phyloP scores from a whole-genome alignment of 2,113 vertebrate genomes.

The Phrynosoma platyrhinos region DNA sequence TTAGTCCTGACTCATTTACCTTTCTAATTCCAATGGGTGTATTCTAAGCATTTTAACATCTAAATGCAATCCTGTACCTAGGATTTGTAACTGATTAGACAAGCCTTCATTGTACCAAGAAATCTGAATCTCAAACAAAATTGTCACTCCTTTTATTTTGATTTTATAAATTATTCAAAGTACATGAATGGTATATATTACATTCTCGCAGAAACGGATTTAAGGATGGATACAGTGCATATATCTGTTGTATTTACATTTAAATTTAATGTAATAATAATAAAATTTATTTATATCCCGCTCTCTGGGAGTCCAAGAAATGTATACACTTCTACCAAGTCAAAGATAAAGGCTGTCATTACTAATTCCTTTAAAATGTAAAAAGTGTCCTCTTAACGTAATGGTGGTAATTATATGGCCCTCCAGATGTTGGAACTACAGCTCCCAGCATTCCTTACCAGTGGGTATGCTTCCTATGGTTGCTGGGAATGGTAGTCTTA shows the following conservation, averaged over 20 bases:
- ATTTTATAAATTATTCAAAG: constrained; percentile 71
- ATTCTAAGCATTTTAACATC: too few relatives aligned
- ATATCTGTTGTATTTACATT: constrained; percentile 70
- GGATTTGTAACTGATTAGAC: too few relatives aligned
- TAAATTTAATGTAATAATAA: constrained; percentile 69
- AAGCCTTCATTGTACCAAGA: constrained; percentile 6
- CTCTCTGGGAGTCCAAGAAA: too few relatives aligned
- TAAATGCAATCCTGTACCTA: too few relatives aligned
- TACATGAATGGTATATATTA: constrained; percentile 57
- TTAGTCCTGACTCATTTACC: too few relatives aligned
- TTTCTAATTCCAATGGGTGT: neutral
- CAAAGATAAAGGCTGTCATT: constrained; percentile 39
- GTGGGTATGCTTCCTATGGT: too few relatives aligned
- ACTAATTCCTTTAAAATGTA: too few relatives aligned
- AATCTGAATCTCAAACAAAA: constrained; percentile 56
- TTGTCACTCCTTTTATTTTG: constrained; percentile 70
- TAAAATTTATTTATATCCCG: too few relatives aligned
- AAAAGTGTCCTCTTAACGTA: neutral
- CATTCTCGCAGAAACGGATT: constrained; percentile 58
- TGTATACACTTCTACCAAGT: constrained; percentile 63
- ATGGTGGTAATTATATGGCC: neutral
- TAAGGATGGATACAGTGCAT: constrained; percentile 58
- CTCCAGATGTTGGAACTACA: too few relatives aligned
- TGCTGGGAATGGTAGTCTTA: too few relatives aligned
- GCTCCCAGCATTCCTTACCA: too few relatives aligned